Conservation (phyloP, 2,888 invertebrate species). For the Heliothis peltigera region DNA sequence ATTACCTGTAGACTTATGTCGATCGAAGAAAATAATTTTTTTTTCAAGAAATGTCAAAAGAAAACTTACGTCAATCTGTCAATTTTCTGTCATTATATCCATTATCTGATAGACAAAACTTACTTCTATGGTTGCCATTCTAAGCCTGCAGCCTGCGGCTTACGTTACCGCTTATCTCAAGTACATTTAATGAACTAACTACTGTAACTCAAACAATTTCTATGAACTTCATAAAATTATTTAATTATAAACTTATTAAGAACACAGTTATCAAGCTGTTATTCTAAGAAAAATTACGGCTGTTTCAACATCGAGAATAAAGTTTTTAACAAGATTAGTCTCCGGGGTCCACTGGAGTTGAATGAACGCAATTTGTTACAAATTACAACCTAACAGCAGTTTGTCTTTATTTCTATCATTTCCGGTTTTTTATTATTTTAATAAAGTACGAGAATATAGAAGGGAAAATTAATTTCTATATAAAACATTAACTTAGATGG, state of each 20-base stretch:
- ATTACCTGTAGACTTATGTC: too few species aligned
- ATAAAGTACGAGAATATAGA: constrained; percentile 33
- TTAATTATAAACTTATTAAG: constrained; percentile 30
- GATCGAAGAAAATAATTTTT: too few species aligned
- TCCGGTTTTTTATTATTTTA: constrained; percentile 47
- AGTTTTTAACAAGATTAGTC: constrained; percentile 70
- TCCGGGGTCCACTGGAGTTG: constrained; percentile 62
- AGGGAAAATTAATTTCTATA: constrained; percentile 24
- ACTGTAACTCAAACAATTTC: constrained; percentile 7
- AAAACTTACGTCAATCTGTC: too few species aligned
- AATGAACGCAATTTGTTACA: constrained; percentile 70
- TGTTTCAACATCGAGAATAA: constrained; percentile 39
- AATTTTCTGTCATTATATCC: too few species aligned
- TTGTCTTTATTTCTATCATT: constrained; percentile 61
- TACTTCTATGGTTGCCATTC: too few species aligned
- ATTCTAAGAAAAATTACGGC: constrained; percentile 49
- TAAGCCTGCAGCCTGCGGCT: too few species aligned
- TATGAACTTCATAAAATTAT: constrained; percentile 14
- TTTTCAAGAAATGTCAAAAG: too few species aligned
- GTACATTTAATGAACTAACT: too few species aligned
- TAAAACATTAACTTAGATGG: constrained; percentile 25
- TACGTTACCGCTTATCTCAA: too few species aligned
- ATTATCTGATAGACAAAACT: too few species aligned
- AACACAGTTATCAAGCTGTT: constrained; percentile 37
- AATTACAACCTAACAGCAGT: constrained; percentile 66